Evolutionary conservation across 2,113 vertebrate genomes (phyloP).

Genomic region (Oreochromis aureus): DNA sequence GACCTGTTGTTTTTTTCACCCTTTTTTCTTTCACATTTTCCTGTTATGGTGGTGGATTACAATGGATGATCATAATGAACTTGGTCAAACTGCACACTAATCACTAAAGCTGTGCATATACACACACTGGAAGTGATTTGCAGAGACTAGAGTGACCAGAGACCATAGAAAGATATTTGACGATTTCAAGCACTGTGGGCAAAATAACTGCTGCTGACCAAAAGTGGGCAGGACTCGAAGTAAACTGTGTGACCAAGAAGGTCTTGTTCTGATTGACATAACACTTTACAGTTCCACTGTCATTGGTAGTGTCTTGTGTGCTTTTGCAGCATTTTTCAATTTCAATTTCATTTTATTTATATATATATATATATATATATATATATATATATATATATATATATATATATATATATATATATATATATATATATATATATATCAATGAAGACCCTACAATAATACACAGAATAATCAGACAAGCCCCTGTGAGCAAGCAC

Average conservation of each 20-base stretch:
- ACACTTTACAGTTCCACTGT: not conserved
- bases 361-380: no score
- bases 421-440: rapidly evolving
- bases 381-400: no score
- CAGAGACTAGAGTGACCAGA: not conserved
- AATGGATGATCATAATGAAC: not conserved
- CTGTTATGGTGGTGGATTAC: not conserved
- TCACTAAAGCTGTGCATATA: not conserved
- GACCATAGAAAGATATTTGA: not conserved
- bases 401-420: no score
- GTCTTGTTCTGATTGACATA: not conserved
- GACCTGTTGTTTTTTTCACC: not conserved
- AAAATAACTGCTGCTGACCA: not conserved
- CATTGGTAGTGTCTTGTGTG: not conserved
- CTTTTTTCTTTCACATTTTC: not conserved
- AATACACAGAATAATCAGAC: no score
- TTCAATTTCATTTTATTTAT: not conserved
- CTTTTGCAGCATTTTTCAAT: not conserved
- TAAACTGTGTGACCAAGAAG: not conserved
- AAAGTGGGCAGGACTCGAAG: rapidly evolving
- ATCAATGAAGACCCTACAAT: no score
- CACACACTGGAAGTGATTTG: not conserved
- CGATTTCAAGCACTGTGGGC: not conserved
- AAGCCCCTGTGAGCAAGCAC: no score
- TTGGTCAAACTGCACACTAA: not conserved